These are phyloP conservation scores for Strix uralensis DNA, from an alignment of 2,113 vertebrate genomes.

Conservation along the genomic window DNA sequence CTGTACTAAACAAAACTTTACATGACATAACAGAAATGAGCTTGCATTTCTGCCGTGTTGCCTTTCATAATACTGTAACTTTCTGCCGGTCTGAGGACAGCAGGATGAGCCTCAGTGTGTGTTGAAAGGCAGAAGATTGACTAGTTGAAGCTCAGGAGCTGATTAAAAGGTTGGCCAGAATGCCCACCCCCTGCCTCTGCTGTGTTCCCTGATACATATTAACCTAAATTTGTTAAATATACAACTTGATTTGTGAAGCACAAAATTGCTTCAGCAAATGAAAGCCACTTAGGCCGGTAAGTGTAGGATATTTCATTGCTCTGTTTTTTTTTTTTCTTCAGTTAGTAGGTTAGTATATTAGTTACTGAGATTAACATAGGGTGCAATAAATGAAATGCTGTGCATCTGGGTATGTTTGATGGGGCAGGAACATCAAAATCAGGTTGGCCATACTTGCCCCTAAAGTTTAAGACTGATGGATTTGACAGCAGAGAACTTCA, in stretches of 20 bases:
- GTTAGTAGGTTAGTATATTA: constrained; percentile 22
- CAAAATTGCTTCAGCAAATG: constrained; percentile 29
- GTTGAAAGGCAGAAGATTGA: not conserved
- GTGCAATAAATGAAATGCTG: not conserved
- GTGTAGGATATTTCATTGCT: not conserved
- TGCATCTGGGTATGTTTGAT: not conserved
- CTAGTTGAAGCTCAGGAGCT: not conserved
- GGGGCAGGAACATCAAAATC: not conserved
- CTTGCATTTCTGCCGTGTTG: constrained; percentile 3
- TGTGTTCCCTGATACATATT: constrained; percentile 29
- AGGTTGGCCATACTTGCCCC: not conserved
- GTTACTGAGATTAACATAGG: not conserved
- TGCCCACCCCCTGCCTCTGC: not conserved
- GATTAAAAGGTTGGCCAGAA: not conserved
- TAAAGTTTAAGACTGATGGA: not conserved
- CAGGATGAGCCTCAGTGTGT: not conserved
- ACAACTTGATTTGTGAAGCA: constrained; percentile 55
- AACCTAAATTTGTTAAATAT: constrained; percentile 57
- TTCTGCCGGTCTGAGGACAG: not conserved
- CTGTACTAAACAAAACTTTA: constrained; percentile 12
- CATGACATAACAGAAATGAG: constrained; percentile 4
- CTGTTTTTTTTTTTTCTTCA: not conserved
- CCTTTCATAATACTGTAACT: not conserved
- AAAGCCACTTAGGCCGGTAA: not conserved
- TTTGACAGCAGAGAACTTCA: not conserved